phyloP scores from a whole-genome alignment of 92 coral and sea anemone species.

The Galaxea fascicularis region DNA sequence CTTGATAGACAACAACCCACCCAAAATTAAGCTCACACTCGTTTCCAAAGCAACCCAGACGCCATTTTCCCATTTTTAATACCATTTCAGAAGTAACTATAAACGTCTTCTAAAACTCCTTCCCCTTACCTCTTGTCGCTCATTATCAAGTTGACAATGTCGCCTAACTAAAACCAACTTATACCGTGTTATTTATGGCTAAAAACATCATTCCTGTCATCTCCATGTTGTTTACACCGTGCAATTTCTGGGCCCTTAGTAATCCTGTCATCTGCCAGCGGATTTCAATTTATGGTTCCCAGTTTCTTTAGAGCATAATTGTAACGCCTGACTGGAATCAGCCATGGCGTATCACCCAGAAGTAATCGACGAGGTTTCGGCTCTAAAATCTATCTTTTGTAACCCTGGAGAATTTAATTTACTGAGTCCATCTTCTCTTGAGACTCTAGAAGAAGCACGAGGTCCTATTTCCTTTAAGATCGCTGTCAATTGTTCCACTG shows the following conservation, averaged over 20 bases:
- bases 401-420: constrained; percentile 78
- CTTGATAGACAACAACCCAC: background rate
- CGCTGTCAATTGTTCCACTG: constrained; percentile 1
- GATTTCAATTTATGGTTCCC: constrained; percentile 5
- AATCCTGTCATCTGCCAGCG: constrained; percentile 1
- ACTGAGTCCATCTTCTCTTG: constrained; percentile 23
- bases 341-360: constrained; percentile 10
- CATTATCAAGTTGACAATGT: background rate
- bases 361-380: constrained; percentile 75
- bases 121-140: constrained; percentile 40
- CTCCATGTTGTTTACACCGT: background rate
- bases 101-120: background rate
- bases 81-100: background rate
- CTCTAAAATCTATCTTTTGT: constrained; percentile 89
- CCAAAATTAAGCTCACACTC: background rate
- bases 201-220: too few species aligned
- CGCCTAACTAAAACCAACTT: background rate
- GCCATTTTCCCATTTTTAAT: background rate
- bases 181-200: background rate
- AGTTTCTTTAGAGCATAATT: constrained; percentile 32
- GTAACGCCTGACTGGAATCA: constrained; percentile 57
- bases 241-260: constrained; percentile 34
- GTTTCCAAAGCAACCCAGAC: constrained; percentile 51
- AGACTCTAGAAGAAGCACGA: constrained; percentile 5
- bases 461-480: constrained; percentile 44